Evolutionary conservation across 2,113 vertebrate species (phyloP), one percentile per base, ranked within the genome.

Genomic region (Clarias batrachus): DNA sequence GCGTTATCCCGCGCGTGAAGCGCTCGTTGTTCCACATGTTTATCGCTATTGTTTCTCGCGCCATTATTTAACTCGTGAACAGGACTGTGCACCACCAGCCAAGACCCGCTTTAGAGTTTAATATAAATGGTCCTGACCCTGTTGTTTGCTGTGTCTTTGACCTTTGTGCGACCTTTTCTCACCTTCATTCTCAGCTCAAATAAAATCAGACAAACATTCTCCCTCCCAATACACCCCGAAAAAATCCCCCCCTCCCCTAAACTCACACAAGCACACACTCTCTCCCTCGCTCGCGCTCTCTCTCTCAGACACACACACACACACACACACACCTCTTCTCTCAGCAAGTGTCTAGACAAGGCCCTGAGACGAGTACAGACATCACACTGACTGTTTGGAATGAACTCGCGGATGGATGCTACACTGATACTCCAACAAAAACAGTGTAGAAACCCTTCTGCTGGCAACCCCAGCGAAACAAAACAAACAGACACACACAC

Each of bases 341-440:
- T 81, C 30, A 21, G 54, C 17, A 77, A 56, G 57, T 12, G 57
- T 81, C 78, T 81, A 81, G 78, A 60, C 33, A 14, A 62, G 57
- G 57, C 78, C 30, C 19, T 62, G 11, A 41, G 78, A 81, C 78
- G 27, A 62, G 78, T 81, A 62, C 78, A 62, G 57, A 62, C 78
- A 81, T 13, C 78, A 81, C 78, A 81, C 78, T 60, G 78, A 81
- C 21, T 14, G n/a, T 81, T 3, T 62, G 78, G 78, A 62, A 81
- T 81, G 78, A 37, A 62, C 30, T 14, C 41, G 57, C 25, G 21
- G 57, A 37, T 5, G 1, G 57, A 62, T 2, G 78, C 78, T 62
- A 41, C 19, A 8, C 77, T 33, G 17, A 17, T 79, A 59, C 57
- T 79, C 54, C 19, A 62, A 81, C 78, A 81, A 25, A 21, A 80